Conservation (phyloP, 1,140 invertebrate genomes). For the Aethina tumida region DNA sequence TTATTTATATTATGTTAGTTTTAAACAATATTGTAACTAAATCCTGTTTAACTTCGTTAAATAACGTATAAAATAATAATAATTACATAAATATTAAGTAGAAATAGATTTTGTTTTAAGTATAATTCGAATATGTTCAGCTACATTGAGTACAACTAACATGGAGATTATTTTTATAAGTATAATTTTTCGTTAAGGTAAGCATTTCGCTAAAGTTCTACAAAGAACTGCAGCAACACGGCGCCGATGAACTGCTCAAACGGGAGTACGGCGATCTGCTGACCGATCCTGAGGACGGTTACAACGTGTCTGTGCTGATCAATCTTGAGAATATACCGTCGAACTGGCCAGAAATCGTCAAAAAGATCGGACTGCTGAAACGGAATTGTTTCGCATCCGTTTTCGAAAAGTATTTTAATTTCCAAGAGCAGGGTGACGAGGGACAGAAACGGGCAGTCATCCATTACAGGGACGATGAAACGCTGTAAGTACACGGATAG, state of each 20-base stretch:
- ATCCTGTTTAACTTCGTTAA: too few relatives aligned
- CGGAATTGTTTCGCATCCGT: slow-evolving; percentile 99
- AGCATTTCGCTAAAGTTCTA: slow-evolving; percentile 99
- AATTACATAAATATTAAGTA: too few relatives aligned
- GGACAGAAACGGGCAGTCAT: slow-evolving; percentile 93
- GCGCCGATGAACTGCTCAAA: slow-evolving; percentile 92
- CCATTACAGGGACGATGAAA: slow-evolving; percentile 98
- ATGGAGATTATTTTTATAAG: too few relatives aligned
- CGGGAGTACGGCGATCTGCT: slow-evolving; percentile 81
- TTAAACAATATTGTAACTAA: too few relatives aligned
- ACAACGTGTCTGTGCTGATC: slow-evolving; percentile 89
- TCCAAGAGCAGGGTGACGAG: slow-evolving; percentile 86
- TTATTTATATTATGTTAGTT: too few relatives aligned
- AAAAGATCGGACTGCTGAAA: slow-evolving; percentile 91
- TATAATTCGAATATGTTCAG: too few relatives aligned
- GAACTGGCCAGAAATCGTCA: slow-evolving; percentile 80
- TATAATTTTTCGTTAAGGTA: slow-evolving; percentile 59
- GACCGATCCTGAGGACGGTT: slow-evolving; percentile 77
- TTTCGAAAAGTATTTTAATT: slow-evolving; percentile 99
- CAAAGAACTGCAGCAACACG: slow-evolving; percentile 95
- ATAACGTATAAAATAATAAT: too few relatives aligned
- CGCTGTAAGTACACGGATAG: slow-evolving; percentile 64
- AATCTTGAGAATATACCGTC: slow-evolving; percentile 88
- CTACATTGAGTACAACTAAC: too few relatives aligned
- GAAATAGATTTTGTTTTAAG: too few relatives aligned